Conservation (phyloP, 2,113 vertebrate species). For the Elaphurus davidianus region DNA sequence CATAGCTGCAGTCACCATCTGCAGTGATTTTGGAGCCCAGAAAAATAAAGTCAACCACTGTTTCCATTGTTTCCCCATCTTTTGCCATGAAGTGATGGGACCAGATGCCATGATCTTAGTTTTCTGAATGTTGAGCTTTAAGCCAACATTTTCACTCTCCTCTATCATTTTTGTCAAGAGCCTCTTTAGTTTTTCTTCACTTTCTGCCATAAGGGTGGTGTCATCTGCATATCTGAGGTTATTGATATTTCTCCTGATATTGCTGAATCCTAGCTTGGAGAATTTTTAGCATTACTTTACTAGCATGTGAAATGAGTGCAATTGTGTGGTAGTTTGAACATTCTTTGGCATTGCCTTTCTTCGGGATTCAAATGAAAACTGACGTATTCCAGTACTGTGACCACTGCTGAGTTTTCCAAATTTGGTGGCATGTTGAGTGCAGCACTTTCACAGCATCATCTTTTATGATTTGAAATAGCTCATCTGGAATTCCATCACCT, state of each 20-base stretch:
- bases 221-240: not conserved
- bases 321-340: not conserved
- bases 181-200: not conserved
- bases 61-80: not conserved
- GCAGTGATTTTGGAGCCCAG: not conserved
- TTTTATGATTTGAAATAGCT: not conserved
- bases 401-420: not conserved
- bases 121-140: not conserved
- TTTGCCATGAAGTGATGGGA: not conserved
- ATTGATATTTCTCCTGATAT: not conserved
- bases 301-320: not conserved
- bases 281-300: not conserved
- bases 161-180: not conserved
- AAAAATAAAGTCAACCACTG: not conserved
- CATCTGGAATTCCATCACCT: not conserved
- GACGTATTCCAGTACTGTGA: not conserved
- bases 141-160: not conserved
- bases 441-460: not conserved
- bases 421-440: not conserved
- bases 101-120: not conserved
- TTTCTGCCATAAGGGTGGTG: not conserved
- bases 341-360: not conserved
- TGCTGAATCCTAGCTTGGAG: not conserved
- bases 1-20: not conserved
- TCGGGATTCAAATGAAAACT: not conserved